phyloP scores from a whole-genome alignment of 2,797 vertebrate genomes.

The Carapus acus region DNA sequence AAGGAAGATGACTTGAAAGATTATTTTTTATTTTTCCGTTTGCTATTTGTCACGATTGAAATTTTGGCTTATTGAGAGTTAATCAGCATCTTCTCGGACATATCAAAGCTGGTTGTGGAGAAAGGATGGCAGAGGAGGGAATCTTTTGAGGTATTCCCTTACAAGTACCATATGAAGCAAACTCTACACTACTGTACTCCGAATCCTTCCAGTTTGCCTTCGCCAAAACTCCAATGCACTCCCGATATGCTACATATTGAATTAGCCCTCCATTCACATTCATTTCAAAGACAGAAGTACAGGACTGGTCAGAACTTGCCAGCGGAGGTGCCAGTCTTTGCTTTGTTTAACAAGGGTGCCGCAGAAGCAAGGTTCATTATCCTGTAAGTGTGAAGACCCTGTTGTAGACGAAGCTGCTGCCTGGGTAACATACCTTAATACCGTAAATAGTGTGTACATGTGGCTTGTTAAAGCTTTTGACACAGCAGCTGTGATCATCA shows the following conservation, averaged over 20 bases:
- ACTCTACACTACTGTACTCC: conserved; percentile 24
- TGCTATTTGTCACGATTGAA: conserved; percentile 9
- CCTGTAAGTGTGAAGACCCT: conserved; percentile 2
- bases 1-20: conserved; percentile 59
- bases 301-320: background rate
- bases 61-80: conserved; percentile 33
- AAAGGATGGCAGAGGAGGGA: conserved; percentile 14
- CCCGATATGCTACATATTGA: too few relatives aligned
- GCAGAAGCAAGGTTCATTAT: background rate
- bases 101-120: conserved; percentile 17
- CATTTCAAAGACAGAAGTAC: background rate
- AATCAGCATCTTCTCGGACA: conserved; percentile 16
- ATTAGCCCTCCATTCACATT: background rate
- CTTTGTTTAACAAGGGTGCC: background rate
- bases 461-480: conserved; percentile 27
- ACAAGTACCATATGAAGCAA: conserved; percentile 12
- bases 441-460: conserved; percentile 34
- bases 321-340: conserved; percentile 1
- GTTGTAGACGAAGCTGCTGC: conserved; percentile 13
- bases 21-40: conserved; percentile 33
- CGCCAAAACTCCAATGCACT: background rate
- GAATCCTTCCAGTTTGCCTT: conserved; percentile 17
- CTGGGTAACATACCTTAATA: conserved; percentile 19
- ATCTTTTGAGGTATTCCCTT: background rate
- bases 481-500: conserved; percentile 18